These are phyloP conservation scores for Agrochola lychnidis DNA, from an alignment of 2,888 invertebrate species.

Conservation along the genomic window DNA sequence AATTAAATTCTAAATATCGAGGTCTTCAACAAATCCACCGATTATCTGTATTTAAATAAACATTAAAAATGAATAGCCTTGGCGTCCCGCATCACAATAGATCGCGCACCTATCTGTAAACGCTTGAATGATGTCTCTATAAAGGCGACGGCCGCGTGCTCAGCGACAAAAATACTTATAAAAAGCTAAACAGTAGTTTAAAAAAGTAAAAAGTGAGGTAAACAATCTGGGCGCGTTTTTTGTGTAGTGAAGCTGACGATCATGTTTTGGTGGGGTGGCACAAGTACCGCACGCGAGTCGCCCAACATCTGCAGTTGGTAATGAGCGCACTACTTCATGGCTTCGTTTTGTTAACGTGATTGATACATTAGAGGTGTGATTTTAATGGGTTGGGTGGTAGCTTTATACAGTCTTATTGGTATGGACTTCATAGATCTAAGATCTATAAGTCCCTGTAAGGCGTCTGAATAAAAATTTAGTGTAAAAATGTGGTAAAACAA, in stretches of 20 bases:
- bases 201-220: conserved; percentile 90
- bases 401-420: background rate
- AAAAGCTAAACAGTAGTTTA: conserved; percentile 86
- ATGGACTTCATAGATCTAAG: background rate
- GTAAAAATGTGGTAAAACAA: no score
- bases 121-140: conserved; percentile 84
- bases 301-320: conserved; percentile 76
- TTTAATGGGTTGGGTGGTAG: conserved; percentile 19
- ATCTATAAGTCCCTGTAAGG: background rate
- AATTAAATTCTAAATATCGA: conserved; percentile 67
- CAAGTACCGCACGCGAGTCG: conserved; percentile 82
- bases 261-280: conserved; percentile 82
- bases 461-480: background rate
- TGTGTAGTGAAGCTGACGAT: conserved; percentile 78
- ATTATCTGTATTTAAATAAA: conserved; percentile 84
- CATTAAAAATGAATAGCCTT: conserved; percentile 87
- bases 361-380: conserved; percentile 42
- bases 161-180: conserved; percentile 85
- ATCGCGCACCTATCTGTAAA: conserved; percentile 73
- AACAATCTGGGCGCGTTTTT: conserved; percentile 88
- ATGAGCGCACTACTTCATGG: conserved; percentile 51
- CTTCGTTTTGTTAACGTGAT: conserved; percentile 38
- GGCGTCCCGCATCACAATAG: conserved; percentile 82
- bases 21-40: conserved; percentile 74
- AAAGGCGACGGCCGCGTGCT: conserved; percentile 86